phyloP scores from a whole-genome alignment of 2,888 invertebrate genomes.

The Clivina fossor region DNA sequence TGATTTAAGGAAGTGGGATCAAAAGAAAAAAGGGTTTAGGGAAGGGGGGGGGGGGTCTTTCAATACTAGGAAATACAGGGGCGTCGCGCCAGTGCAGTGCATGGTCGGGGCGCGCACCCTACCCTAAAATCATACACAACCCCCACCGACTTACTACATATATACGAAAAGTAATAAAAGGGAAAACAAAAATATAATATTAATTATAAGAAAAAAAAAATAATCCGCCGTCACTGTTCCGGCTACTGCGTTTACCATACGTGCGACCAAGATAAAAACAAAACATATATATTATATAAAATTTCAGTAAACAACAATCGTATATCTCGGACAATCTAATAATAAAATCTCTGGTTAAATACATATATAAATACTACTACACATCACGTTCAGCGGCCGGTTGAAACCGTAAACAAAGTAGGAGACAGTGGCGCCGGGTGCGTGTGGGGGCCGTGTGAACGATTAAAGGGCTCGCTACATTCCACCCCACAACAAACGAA shows the following conservation, averaged over 20 bases:
- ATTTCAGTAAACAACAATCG: conserved; percentile 35
- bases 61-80: conserved; percentile 2
- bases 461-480: too few relatives aligned
- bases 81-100: conserved; percentile 27
- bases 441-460: conserved; percentile 18
- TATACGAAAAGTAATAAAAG: too few relatives aligned
- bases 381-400: conserved; percentile 33
- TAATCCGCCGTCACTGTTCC: too few relatives aligned
- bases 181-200: too few relatives aligned
- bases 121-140: not conserved
- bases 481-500: too few relatives aligned
- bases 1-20: conserved; percentile 7
- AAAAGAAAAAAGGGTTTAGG: not conserved
- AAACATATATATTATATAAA: conserved; percentile 33
- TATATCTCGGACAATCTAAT: conserved; percentile 34
- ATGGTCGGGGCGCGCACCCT: conserved; percentile 26
- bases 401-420: too few relatives aligned
- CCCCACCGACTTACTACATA: too few relatives aligned
- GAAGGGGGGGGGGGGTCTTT: conserved; percentile 20
- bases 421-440: conserved; percentile 14
- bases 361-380: conserved; percentile 34
- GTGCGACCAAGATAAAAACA: conserved; percentile 24
- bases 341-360: conserved; percentile 35
- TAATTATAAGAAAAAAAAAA: too few relatives aligned
- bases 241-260: not conserved